These are phyloP conservation scores for Leptothorax acervorum DNA, from an alignment of 2,888 invertebrate genomes.

Conservation along the genomic window DNA sequence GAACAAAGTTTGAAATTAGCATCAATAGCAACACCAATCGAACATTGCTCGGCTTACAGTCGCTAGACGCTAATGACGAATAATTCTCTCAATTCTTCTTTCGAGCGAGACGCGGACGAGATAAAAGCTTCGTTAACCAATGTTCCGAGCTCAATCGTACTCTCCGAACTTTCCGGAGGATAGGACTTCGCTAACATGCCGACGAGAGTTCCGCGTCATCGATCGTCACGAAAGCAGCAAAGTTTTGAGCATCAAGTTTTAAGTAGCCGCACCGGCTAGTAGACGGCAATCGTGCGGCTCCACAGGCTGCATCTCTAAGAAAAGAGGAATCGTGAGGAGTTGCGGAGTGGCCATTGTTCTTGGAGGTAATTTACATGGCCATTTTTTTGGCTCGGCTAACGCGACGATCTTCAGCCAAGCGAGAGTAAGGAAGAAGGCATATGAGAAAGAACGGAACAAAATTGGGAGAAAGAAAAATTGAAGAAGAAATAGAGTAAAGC, in stretches of 20 bases:
- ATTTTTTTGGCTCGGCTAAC: slow-evolving; percentile 69
- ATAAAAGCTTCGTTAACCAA: slow-evolving; percentile 60
- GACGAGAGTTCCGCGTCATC: slow-evolving; percentile 68
- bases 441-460: slow-evolving; percentile 25
- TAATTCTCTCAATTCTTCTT: slow-evolving; percentile 55
- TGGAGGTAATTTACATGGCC: slow-evolving; percentile 77
- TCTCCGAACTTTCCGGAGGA: slow-evolving; percentile 43
- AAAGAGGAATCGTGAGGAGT: slow-evolving; percentile 55
- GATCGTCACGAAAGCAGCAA: slow-evolving; percentile 65
- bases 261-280: slow-evolving; percentile 67
- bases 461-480: slow-evolving; percentile 53
- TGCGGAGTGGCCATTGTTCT: slow-evolving; percentile 73
- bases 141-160: slow-evolving; percentile 44
- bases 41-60: slow-evolving; percentile 24
- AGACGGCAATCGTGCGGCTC: slow-evolving; percentile 58
- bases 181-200: slow-evolving; percentile 42
- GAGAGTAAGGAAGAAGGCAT: slow-evolving; percentile 12
- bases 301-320: slow-evolving; percentile 55
- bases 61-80: slow-evolving; percentile 44
- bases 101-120: slow-evolving; percentile 42
- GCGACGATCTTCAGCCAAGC: slow-evolving; percentile 69
- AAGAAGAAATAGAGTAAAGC: slow-evolving; percentile 26
- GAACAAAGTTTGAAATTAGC: slow-evolving; percentile 50
- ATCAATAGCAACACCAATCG: slow-evolving; percentile 40
- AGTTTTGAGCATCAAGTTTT: slow-evolving; percentile 70